Conservation (phyloP, 2,888 invertebrate genomes). For the Capitulum mitella region DNA sequence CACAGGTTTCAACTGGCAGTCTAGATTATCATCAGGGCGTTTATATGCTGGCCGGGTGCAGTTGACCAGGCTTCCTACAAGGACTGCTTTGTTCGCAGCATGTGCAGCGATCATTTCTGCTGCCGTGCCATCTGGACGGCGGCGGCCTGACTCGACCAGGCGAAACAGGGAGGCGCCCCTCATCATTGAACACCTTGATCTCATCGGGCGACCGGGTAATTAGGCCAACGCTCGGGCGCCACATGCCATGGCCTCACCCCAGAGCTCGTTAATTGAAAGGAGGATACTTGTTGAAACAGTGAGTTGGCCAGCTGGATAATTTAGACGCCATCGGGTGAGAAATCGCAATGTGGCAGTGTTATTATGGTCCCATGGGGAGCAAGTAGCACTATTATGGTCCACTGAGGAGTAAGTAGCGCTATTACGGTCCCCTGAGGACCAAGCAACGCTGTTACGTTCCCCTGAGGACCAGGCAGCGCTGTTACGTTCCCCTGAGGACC, state of each 20-base stretch:
- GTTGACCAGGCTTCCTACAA: background rate
- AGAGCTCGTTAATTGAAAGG: background rate
- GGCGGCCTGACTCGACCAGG: too few relatives aligned
- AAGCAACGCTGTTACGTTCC: too few relatives aligned
- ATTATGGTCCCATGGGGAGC: too few relatives aligned
- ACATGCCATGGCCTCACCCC: background rate
- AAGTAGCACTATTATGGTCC: too few relatives aligned
- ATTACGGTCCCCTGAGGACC: too few relatives aligned
- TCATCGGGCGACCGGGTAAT: background rate
- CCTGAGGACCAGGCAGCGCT: too few relatives aligned
- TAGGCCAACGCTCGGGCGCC: background rate
- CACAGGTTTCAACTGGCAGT: background rate
- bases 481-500: too few relatives aligned
- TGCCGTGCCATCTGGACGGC: background rate
- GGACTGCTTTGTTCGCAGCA: background rate
- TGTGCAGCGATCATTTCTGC: background rate
- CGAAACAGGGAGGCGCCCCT: background rate
- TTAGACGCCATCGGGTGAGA: background rate
- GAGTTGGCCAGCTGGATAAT: background rate
- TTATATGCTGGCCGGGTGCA: background rate
- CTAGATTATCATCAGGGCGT: background rate
- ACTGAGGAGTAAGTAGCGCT: too few relatives aligned
- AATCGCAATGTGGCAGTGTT: too few relatives aligned
- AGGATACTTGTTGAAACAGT: background rate
- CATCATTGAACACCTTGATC: background rate